A percentile compares a stretch with the other conserved stretches of the same genome.
These are phyloP conservation scores for Bombus polaris DNA, from an alignment of 1,140 invertebrate species.

Conservation along the genomic window DNA sequence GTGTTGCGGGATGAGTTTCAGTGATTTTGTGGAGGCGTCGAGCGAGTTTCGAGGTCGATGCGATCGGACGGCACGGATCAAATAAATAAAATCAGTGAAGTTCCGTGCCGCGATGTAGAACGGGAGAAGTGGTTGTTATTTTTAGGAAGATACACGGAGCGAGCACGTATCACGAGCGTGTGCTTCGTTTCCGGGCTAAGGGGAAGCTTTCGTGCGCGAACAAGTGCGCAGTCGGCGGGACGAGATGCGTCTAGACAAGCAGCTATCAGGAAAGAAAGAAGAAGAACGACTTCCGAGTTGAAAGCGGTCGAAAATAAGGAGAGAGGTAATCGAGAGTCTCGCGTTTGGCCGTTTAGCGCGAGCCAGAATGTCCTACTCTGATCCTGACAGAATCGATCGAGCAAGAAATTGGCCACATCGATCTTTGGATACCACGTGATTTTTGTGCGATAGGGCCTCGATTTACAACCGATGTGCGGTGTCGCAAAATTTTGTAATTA, in stretches of 20 bases:
- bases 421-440: neutral
- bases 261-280: neutral
- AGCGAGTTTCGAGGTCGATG: neutral
- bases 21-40: too few species aligned
- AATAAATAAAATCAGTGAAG: slow-evolving; percentile 34
- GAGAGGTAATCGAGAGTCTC: neutral
- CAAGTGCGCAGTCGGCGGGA: neutral
- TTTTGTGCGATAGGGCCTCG: too few species aligned
- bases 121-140: slow-evolving; percentile 47
- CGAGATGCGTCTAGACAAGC: neutral
- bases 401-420: neutral
- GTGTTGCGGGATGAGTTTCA: too few species aligned
- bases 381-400: neutral
- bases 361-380: too few species aligned
- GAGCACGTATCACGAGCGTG: slow-evolving; percentile 22
- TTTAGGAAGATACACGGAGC: slow-evolving; percentile 31
- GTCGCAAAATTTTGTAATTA: too few species aligned
- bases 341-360: too few species aligned
- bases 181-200: slow-evolving; percentile 4
- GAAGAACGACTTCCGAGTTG: neutral
- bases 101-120: neutral
- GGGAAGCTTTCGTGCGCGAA: neutral
- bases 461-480: too few species aligned
- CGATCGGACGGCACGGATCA: neutral
- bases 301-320: too few species aligned